Evolutionary conservation across 2,888 invertebrate species (phyloP).

Genomic region (Catocala sponsa): DNA sequence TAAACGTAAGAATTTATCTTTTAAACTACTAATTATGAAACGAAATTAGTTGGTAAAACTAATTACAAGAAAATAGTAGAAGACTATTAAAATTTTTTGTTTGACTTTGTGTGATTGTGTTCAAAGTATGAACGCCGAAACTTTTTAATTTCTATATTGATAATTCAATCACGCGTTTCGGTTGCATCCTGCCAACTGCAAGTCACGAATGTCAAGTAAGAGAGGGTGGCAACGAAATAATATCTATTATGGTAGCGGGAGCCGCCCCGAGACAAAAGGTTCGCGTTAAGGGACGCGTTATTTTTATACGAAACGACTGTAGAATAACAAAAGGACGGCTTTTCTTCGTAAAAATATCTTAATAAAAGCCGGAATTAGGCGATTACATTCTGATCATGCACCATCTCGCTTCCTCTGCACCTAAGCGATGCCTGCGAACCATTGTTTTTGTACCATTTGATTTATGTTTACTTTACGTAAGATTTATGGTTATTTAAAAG

Average conservation of each 20-base stretch:
- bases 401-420: constrained; percentile 74
- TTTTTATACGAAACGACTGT: constrained; percentile 81
- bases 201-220: constrained; percentile 82
- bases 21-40: neutral
- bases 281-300: constrained; percentile 81
- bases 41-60: neutral
- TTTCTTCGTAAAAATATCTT: constrained; percentile 84
- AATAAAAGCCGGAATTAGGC: constrained; percentile 79
- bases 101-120: neutral
- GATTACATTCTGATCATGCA: constrained; percentile 84
- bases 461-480: constrained; percentile 69
- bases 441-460: constrained; percentile 73
- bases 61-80: neutral
- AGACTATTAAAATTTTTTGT: neutral
- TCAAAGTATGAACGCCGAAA: constrained; percentile 28
- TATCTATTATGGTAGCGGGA: constrained; percentile 71
- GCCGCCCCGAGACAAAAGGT: constrained; percentile 80
- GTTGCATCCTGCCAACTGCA: constrained; percentile 84
- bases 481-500: constrained; percentile 80
- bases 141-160: constrained; percentile 63
- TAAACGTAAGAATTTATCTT: neutral
- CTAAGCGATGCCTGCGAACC: constrained; percentile 65
- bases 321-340: constrained; percentile 79
- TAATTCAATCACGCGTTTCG: constrained; percentile 80
- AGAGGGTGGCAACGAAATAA: constrained; percentile 74